Evolutionary conservation across 2,888 invertebrate species (phyloP).

Genomic region (Drosophila infuscata): DNA sequence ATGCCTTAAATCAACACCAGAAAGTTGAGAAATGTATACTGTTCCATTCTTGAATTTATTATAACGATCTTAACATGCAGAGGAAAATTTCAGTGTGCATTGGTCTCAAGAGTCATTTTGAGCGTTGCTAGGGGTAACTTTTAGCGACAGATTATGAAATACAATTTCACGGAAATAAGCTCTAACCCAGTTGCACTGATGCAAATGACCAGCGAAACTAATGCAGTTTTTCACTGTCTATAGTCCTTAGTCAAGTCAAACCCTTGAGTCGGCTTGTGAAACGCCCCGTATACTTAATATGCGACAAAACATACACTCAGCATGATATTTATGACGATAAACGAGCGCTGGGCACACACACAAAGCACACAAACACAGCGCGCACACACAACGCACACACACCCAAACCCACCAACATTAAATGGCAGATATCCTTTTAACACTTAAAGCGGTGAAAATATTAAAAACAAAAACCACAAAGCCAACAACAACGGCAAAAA

Average conservation of each 20-base stretch:
- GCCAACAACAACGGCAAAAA: conserved; percentile 66
- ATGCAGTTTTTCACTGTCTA: conserved; percentile 24
- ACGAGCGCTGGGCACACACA: conserved; percentile 43
- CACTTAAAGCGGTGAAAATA: conserved; percentile 80
- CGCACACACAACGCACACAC: conserved; percentile 23
- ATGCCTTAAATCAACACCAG: conserved; percentile 52
- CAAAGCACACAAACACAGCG: conserved; percentile 9
- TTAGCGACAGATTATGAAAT: conserved; percentile 58
- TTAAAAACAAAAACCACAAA: conserved; percentile 81
- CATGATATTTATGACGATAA: conserved; percentile 73
- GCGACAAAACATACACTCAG: conserved; percentile 40
- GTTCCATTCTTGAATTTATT: conserved; percentile 31
- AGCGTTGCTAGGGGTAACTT: not conserved
- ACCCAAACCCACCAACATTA: conserved; percentile 53
- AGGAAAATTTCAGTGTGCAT: not conserved
- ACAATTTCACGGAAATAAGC: conserved; percentile 20
- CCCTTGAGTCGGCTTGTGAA: conserved; percentile 41
- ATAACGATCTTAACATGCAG: conserved; percentile 2
- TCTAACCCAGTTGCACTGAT: not conserved
- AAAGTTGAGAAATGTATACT: conserved; percentile 15
- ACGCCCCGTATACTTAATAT: conserved; percentile 73
- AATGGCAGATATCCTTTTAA: conserved; percentile 81
- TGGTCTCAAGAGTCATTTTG: conserved; percentile 6
- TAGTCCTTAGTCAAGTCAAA: conserved; percentile 23
- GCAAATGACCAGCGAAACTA: conserved; percentile 21